These are phyloP conservation scores for Ataeniobius toweri DNA, from an alignment of 2,797 vertebrate species.

Conservation along the genomic window DNA sequence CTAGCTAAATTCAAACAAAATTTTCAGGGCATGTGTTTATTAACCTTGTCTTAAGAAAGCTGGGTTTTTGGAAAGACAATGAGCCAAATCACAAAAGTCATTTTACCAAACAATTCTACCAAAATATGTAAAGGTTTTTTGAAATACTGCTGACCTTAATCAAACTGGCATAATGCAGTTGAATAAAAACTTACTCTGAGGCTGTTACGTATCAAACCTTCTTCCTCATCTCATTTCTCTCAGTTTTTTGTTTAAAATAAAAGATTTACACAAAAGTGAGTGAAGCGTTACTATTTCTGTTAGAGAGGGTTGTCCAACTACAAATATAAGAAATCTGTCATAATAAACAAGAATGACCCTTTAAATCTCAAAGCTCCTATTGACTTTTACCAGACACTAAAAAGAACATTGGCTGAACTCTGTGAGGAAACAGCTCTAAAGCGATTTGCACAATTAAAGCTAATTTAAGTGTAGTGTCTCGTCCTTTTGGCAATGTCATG, in stretches of 20 bases:
- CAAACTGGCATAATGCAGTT: too few species aligned
- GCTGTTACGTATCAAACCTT: neutral
- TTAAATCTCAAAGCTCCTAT: neutral
- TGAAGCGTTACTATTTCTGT: neutral
- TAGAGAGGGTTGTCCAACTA: neutral
- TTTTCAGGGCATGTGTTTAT: too few species aligned
- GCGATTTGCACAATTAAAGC: constrained; percentile 56
- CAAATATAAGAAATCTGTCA: neutral
- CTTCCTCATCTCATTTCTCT: neutral
- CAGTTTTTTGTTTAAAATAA: neutral
- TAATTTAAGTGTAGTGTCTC: constrained; percentile 48
- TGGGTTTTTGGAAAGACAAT: too few species aligned
- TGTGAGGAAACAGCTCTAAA: constrained; percentile 23
- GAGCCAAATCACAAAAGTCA: too few species aligned
- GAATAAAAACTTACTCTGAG: too few species aligned
- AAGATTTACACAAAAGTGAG: neutral
- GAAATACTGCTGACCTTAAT: too few species aligned
- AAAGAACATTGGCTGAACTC: constrained; percentile 41
- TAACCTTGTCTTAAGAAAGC: too few species aligned
- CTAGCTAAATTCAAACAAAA: too few species aligned
- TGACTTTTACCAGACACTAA: constrained; percentile 34
- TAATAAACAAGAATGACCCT: neutral
- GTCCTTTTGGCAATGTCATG: constrained; percentile 58
- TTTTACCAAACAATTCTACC: too few species aligned
- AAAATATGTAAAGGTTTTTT: too few species aligned